Conservation (phyloP, 2,888 invertebrate species). For the Balanococcus diminutus region DNA sequence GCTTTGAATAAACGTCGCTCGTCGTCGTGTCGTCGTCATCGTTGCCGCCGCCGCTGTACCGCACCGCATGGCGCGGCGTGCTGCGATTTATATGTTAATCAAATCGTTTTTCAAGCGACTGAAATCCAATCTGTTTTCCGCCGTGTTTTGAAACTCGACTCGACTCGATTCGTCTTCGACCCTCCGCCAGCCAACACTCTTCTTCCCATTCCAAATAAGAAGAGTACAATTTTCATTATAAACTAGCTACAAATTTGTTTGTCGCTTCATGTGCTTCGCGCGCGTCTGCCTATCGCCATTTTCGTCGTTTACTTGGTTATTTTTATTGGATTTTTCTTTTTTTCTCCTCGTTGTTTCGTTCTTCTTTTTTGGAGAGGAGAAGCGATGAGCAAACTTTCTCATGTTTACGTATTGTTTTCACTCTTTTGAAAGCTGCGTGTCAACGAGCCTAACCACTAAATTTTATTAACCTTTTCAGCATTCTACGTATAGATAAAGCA, state of each 20-base stretch:
- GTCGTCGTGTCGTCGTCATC: neutral
- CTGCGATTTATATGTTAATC: constrained; percentile 2
- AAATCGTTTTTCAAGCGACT: neutral
- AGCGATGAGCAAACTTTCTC: neutral
- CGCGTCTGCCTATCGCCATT: neutral
- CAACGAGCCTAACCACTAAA: neutral
- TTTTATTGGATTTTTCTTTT: neutral
- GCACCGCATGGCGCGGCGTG: neutral
- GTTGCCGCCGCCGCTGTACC: neutral
- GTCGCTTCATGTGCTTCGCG: neutral
- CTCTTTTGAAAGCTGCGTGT: neutral
- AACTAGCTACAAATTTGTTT: no score
- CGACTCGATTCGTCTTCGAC: neutral
- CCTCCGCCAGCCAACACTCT: no score
- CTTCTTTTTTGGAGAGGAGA: neutral
- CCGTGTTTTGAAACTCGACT: neutral
- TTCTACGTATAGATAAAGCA: neutral
- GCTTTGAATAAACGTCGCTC: neutral
- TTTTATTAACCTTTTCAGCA: neutral
- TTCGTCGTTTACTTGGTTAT: neutral
- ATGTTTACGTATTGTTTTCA: neutral
- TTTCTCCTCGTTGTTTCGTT: neutral
- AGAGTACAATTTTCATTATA: neutral
- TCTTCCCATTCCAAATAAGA: neutral
- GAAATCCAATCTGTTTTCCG: neutral